Evolutionary conservation across 1,140 invertebrate species (phyloP).

Genomic region (Heliothis subflexa): DNA sequence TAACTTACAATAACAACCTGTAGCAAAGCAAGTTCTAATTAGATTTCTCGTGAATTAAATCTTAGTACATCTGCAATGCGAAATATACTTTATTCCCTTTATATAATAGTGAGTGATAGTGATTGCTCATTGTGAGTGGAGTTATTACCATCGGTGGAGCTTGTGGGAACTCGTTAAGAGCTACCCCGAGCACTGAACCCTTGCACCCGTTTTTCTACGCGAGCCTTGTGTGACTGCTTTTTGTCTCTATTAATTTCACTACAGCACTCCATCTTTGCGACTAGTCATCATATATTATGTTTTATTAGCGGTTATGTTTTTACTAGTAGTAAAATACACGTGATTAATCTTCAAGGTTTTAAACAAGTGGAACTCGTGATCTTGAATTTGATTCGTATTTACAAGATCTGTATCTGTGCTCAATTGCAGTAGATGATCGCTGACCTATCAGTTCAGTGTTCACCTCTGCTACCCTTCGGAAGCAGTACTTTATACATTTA

Average conservation of each 20-base stretch:
- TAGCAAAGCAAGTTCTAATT: not conserved
- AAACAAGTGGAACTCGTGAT: not conserved
- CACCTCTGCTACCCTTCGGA: slow-evolving; percentile 52
- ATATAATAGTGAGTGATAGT: slow-evolving; percentile 46
- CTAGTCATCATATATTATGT: not conserved
- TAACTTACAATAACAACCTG: not conserved
- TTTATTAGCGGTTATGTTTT: slow-evolving; percentile 18
- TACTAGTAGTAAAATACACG: slow-evolving; percentile 53
- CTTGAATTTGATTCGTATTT: slow-evolving; percentile 20
- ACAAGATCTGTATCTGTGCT: slow-evolving; percentile 42
- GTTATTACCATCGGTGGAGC: slow-evolving; percentile 61
- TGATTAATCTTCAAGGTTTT: not conserved
- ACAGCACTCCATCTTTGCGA: slow-evolving; percentile 56
- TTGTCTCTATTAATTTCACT: slow-evolving; percentile 69
- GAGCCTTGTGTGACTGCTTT: slow-evolving; percentile 68
- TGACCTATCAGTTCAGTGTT: slow-evolving; percentile 48
- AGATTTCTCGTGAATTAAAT: not conserved
- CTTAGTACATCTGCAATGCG: slow-evolving; percentile 18
- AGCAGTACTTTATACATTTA: slow-evolving; percentile 46
- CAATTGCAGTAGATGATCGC: slow-evolving; percentile 53
- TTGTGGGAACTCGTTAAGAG: slow-evolving; percentile 63
- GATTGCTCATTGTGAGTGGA: slow-evolving; percentile 60
- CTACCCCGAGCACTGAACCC: slow-evolving; percentile 65
- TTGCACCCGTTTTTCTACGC: slow-evolving; percentile 59
- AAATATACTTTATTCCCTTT: slow-evolving; percentile 36